Evolutionary conservation across 2,888 invertebrate genomes (phyloP).

Genomic region (Amphipoea oculea): DNA sequence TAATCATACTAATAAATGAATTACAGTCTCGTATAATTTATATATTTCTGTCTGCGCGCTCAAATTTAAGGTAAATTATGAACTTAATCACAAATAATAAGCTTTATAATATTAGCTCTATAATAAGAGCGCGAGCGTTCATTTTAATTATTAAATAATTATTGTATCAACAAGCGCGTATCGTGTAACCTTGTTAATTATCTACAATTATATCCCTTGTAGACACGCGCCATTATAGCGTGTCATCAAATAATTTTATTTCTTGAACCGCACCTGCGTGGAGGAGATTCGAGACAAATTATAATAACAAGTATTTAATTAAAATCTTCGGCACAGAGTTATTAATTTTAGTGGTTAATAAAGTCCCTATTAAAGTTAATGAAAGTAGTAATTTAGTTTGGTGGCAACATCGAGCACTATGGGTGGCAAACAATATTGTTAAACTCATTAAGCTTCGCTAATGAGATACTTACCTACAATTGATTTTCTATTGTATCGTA

Average conservation of each 20-base stretch:
- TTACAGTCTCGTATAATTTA: not conserved
- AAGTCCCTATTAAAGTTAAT: conserved; percentile 3
- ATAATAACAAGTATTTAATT: conserved; percentile 7
- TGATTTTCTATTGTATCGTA: too few relatives aligned
- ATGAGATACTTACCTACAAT: too few relatives aligned
- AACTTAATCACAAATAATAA: conserved; percentile 12
- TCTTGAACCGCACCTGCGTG: conserved; percentile 5
- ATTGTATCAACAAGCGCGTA: conserved; percentile 26
- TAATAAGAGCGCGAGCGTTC: not conserved
- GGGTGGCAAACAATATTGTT: not conserved
- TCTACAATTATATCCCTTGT: conserved; percentile 15
- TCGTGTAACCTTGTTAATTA: conserved; percentile 30
- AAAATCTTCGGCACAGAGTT: conserved; percentile 4
- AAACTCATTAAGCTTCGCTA: too few relatives aligned
- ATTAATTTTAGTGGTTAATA: conserved; percentile 21
- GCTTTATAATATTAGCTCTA: not conserved
- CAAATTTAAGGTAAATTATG: conserved; percentile 2
- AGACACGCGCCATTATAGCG: conserved; percentile 1
- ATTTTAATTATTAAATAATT: conserved; percentile 30
- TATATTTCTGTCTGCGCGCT: not conserved
- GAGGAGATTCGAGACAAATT: not conserved
- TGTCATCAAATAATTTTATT: conserved; percentile 28
- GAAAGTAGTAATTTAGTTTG: conserved; percentile 17
- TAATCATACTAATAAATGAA: not conserved
- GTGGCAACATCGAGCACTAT: not conserved